phyloP scores from a whole-genome alignment of 2,113 vertebrate genomes.

The Gambusia affinis region DNA sequence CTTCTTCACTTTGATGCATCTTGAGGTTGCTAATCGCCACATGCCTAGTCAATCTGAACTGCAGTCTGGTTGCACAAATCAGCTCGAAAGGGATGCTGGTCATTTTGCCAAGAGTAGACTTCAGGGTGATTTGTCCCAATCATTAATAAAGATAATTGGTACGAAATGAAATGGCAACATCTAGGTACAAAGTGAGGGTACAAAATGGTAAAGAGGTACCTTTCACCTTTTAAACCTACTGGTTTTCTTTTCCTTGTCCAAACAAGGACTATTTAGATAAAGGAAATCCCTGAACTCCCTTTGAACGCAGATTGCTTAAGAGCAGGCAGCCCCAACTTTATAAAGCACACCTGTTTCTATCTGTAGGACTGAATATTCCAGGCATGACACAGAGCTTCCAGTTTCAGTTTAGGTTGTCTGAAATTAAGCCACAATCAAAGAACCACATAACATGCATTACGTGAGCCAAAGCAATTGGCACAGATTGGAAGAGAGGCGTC shows the following conservation, averaged over 20 bases:
- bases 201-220: too few species aligned
- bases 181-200: too few species aligned
- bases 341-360: slow-evolving; percentile 23
- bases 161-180: background rate
- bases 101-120: background rate
- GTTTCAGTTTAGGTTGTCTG: background rate
- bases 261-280: background rate
- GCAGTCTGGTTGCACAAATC: background rate
- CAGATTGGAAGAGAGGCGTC: slow-evolving; percentile 49
- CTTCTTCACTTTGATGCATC: too few species aligned
- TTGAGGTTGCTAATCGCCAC: too few species aligned
- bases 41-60: too few species aligned
- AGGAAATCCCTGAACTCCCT: background rate
- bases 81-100: background rate
- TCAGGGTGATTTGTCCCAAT: background rate
- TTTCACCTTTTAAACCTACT: background rate
- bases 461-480: slow-evolving; percentile 51
- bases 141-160: background rate
- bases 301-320: slow-evolving; percentile 11
- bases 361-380: slow-evolving; percentile 21
- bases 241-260: background rate
- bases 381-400: slow-evolving; percentile 3
- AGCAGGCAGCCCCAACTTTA: background rate
- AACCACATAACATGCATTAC: slow-evolving; percentile 42
- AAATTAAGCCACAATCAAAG: slow-evolving; percentile 10